Percentiles rank a stretch among this genome's conserved stretches.
These are phyloP conservation scores for Tapirus indicus DNA, from an alignment of 2,797 vertebrate species.

Conservation along the genomic window DNA sequence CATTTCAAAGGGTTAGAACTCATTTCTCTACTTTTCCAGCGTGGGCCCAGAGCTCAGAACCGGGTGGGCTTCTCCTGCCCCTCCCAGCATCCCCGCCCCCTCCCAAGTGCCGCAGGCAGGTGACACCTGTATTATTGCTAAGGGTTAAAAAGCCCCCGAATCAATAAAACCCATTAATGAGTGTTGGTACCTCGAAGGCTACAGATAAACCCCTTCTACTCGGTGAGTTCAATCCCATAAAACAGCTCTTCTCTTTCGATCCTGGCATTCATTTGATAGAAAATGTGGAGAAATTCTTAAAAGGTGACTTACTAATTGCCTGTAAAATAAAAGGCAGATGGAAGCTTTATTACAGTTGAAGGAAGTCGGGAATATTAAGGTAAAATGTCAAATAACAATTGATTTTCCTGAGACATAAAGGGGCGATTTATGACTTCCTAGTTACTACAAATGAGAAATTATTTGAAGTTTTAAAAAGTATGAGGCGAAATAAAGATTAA, in stretches of 20 bases:
- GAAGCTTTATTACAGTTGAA: constrained; percentile 86
- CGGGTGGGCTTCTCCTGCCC: background rate
- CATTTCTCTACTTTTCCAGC: background rate
- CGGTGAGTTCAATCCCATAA: constrained; percentile 83
- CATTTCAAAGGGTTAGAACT: constrained; percentile 3
- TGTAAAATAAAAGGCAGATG: constrained; percentile 87
- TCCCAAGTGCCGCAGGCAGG: constrained; percentile 42
- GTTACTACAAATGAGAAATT: constrained; percentile 84
- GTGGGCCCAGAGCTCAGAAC: background rate
- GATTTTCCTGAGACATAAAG: constrained; percentile 87
- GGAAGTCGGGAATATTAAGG: constrained; percentile 87
- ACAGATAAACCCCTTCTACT: constrained; percentile 81
- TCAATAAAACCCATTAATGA: constrained; percentile 85
- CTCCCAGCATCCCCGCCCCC: background rate
- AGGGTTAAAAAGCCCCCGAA: constrained; percentile 84
- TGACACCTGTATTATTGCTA: constrained; percentile 82
- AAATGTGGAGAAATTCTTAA: constrained; percentile 82
- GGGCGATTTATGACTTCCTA: constrained; percentile 85
- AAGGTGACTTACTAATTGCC: constrained; percentile 87
- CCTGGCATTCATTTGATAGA: constrained; percentile 78
- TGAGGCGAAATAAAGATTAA: constrained; percentile 85
- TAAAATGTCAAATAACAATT: constrained; percentile 87
- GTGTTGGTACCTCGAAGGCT: constrained; percentile 76
- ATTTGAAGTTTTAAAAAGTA: constrained; percentile 84
- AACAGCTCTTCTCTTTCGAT: constrained; percentile 78